phyloP scores from a whole-genome alignment of 2,888 invertebrate genomes.

The Conomelus anceps region DNA sequence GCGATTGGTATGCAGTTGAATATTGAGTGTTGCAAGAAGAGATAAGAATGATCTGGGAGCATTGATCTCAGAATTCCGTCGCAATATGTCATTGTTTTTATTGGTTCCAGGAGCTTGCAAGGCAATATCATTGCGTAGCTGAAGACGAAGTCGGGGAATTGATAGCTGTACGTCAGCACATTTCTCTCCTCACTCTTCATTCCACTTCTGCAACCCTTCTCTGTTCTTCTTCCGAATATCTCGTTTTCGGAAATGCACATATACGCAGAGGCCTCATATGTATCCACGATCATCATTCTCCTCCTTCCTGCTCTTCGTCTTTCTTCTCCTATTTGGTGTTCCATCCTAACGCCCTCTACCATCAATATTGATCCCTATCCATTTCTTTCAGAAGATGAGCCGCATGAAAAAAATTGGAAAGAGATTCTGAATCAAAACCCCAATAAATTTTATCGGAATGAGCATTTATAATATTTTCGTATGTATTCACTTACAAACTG shows the following conservation, averaged over 20 bases:
- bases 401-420: not conserved
- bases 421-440: not conserved
- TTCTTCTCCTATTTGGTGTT: not conserved
- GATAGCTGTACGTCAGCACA: conserved; percentile 17
- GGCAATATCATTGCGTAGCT: conserved; percentile 11
- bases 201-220: not conserved
- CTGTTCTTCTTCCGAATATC: not conserved
- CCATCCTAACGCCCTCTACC: not conserved
- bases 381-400: not conserved
- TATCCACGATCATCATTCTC: not conserved
- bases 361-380: not conserved
- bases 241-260: not conserved
- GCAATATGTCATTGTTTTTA: conserved; percentile 20
- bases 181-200: not conserved
- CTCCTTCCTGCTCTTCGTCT: no score
- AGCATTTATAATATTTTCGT: no score
- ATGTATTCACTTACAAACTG: no score
- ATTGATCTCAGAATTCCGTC: not conserved
- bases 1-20: not conserved
- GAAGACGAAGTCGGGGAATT: conserved; percentile 7
- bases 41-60: not conserved
- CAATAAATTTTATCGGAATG: no score
- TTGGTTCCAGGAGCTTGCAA: conserved; percentile 11
- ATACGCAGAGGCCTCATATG: not conserved
- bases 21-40: not conserved